Conservation (phyloP, 2,888 invertebrate species). For the Trichopria drosophilae region DNA sequence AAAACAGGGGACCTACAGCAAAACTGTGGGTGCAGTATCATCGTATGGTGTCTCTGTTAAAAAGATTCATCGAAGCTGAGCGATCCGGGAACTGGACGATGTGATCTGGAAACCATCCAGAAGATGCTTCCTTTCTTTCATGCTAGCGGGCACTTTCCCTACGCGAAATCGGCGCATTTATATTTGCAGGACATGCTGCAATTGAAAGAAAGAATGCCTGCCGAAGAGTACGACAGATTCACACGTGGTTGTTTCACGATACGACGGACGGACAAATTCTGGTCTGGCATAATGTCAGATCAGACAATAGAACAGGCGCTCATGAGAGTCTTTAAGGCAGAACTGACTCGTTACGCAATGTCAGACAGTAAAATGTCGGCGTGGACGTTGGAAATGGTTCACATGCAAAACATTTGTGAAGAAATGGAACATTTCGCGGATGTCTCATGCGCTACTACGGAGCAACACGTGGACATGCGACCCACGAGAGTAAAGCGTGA, state of each 20-base stretch:
- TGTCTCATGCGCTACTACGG: not conserved
- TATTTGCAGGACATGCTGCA: conserved; percentile 34
- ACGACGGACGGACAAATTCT: conserved; percentile 30
- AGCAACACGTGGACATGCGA: too few relatives aligned
- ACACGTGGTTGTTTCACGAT: conserved; percentile 1
- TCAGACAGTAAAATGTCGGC: not conserved
- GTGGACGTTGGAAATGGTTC: not conserved
- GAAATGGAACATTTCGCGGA: not conserved
- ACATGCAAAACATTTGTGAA: not conserved
- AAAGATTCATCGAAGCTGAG: conserved; percentile 46
- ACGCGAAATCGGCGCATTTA: conserved; percentile 48
- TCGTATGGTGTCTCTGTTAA: too few relatives aligned
- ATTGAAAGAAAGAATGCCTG: not conserved
- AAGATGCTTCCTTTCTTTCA: too few relatives aligned
- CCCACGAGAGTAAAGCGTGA: not conserved
- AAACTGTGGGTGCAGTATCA: too few relatives aligned
- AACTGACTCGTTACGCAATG: not conserved
- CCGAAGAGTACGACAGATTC: conserved; percentile 1
- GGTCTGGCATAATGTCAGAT: not conserved
- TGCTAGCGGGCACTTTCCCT: conserved; percentile 50
- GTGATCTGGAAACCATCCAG: too few relatives aligned
- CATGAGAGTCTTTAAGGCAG: not conserved
- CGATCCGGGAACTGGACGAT: conserved; percentile 43
- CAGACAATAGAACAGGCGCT: conserved; percentile 1
- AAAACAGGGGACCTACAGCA: too few relatives aligned